These are phyloP conservation scores for Chesias legatella DNA, from an alignment of 2,888 invertebrate species.

Conservation along the genomic window DNA sequence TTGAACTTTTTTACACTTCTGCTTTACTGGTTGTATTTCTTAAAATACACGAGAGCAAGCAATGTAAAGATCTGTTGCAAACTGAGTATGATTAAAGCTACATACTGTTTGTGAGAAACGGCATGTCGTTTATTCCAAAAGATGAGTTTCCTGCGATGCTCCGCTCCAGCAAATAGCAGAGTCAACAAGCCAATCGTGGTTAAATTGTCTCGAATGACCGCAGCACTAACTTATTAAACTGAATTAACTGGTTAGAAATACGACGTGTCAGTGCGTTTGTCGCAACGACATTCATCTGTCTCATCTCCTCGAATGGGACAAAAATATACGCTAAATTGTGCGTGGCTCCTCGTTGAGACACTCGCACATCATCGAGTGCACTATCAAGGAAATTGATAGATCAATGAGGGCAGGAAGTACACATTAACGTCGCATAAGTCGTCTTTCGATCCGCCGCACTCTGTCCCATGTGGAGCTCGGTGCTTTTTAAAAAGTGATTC, in stretches of 20 bases:
- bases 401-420: conserved; percentile 71
- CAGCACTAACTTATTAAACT: conserved; percentile 62
- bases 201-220: conserved; percentile 69
- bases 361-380: conserved; percentile 55
- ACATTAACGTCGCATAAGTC: conserved; percentile 61
- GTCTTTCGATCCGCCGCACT: conserved; percentile 45
- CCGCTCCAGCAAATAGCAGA: conserved; percentile 52
- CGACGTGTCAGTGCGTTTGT: conserved; percentile 30
- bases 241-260: conserved; percentile 66
- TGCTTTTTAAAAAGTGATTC: conserved; percentile 5
- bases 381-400: conserved; percentile 68
- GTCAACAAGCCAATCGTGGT: conserved; percentile 58
- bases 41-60: too few species aligned
- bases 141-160: conserved; percentile 47
- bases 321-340: conserved; percentile 48
- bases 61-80: too few species aligned
- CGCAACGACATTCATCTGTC: conserved; percentile 25
- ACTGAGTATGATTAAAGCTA: conserved; percentile 15
- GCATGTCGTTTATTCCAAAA: conserved; percentile 43
- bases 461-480: conserved; percentile 39
- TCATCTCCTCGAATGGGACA: conserved; percentile 10
- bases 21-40: too few species aligned
- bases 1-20: too few species aligned
- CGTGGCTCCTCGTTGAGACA: conserved; percentile 56
- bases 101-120: conserved; percentile 29